Evolutionary conservation across 2,113 vertebrate genomes (phyloP), one percentile per base, ranked within the genome.

Genomic region (Nycticorax nycticorax): DNA sequence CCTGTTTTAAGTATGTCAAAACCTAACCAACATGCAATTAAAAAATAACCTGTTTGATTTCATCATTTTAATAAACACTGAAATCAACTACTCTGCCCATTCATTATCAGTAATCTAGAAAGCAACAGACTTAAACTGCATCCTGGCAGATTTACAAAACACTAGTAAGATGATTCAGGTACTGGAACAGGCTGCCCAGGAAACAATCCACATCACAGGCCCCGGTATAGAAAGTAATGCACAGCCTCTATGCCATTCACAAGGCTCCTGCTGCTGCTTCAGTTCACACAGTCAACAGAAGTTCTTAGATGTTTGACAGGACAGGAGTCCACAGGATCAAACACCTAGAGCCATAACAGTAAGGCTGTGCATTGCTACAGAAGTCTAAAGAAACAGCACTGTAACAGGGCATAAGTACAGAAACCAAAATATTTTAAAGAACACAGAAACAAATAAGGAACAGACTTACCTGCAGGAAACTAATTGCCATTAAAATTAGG

Each of bases 401-500:
- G 1, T 23, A 67, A 69, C 47, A 78, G 3, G 14, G 20, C 39
- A 8, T 5, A 67, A 53, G 3, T 43, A 82, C 19, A 89, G 56
- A 73, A 69, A 39, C 1, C 9, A 30, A 91, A 43, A 35, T 27
- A 74, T 37, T 84, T 71, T 47, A 4, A 81, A 52, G 26, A 78
- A 74, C 21, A 66, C 1, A 45, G 35, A 75, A 85, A 67, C 7
- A 91, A 92, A 56, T 4, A 78, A 22, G 47, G 32, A 75, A 57
- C 7, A 78, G 23, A 72, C 98, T 89, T 91, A 99, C 99, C 99
- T 99, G 99, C 74, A 99, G 97, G 94, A 99, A 99, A 97, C 99
- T 99, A 96, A 99, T 99, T 85, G 99, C 99, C 99, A 99, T 99
- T 94, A 99, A 99, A 97, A 99, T 99, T 43, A 99, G 98, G 98